Conservation (phyloP, 1,140 invertebrate species). For the Triops longicaudatus region DNA sequence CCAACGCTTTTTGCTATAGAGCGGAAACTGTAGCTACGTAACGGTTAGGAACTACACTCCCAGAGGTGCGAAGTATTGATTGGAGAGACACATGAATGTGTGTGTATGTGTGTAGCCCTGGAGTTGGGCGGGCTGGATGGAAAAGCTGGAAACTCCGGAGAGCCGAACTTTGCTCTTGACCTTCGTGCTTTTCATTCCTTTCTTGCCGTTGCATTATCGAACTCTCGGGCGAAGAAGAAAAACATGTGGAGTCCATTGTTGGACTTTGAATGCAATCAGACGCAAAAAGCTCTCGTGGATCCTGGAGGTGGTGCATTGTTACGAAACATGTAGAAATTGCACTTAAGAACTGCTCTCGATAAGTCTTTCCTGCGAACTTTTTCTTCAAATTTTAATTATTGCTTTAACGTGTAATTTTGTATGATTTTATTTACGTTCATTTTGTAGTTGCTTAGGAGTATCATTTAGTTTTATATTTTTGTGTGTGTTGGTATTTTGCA, state of each 20-base stretch:
- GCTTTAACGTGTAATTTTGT: too few species aligned
- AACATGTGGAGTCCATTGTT: not conserved
- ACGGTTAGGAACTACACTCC: not conserved
- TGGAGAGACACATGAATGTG: not conserved
- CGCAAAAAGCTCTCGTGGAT: not conserved
- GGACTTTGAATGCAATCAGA: conserved; percentile 7
- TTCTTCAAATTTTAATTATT: too few species aligned
- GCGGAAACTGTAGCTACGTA: not conserved
- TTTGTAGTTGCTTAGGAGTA: too few species aligned
- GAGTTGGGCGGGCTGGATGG: not conserved
- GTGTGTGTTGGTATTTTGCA: too few species aligned
- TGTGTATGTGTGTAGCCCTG: not conserved
- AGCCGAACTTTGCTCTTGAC: conserved; percentile 5
- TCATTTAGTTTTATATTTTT: too few species aligned
- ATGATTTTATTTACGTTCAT: too few species aligned
- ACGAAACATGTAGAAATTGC: not conserved
- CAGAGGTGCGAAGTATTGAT: conserved; percentile 11
- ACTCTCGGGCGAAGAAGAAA: not conserved
- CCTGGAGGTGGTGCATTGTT: not conserved
- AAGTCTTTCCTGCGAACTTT: too few species aligned
- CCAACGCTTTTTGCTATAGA: too few species aligned
- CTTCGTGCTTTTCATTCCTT: not conserved
- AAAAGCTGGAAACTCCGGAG: not conserved
- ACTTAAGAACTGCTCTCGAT: not conserved
- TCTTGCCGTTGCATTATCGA: not conserved